Evolutionary conservation across 2,113 vertebrate genomes (phyloP).

Genomic region (Anthoscopus minutus): DNA sequence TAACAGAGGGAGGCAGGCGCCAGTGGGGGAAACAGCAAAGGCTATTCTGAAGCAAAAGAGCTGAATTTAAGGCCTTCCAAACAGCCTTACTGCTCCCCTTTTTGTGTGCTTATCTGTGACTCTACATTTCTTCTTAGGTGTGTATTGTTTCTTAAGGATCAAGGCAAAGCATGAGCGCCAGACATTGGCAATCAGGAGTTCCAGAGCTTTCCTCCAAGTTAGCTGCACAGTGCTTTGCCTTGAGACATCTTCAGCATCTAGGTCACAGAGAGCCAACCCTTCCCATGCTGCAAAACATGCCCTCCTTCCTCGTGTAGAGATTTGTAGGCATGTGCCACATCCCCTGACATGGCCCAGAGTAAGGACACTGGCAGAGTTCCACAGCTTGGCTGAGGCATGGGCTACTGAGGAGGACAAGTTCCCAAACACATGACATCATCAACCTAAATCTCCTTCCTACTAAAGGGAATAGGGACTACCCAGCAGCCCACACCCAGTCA

Average conservation of each 20-base stretch:
- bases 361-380: neutral
- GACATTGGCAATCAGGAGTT: neutral
- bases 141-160: neutral
- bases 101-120: neutral
- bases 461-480: neutral
- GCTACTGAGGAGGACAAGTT: neutral
- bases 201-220: neutral
- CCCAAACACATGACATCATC: neutral
- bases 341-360: accelerated
- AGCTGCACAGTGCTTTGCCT: neutral
- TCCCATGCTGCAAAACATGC: accelerated
- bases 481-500: neutral
- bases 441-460: neutral
- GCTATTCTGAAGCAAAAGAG: neutral
- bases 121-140: neutral
- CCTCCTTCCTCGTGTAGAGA: accelerated
- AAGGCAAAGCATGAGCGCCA: neutral
- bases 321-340: accelerated
- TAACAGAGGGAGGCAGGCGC: neutral
- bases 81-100: neutral
- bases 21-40: accelerated
- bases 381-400: accelerated
- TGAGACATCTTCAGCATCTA: neutral
- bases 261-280: neutral
- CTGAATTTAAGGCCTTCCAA: neutral